These are phyloP conservation scores for Corythornis vintsioides DNA, from an alignment of 2,113 vertebrate genomes.

Conservation along the genomic window DNA sequence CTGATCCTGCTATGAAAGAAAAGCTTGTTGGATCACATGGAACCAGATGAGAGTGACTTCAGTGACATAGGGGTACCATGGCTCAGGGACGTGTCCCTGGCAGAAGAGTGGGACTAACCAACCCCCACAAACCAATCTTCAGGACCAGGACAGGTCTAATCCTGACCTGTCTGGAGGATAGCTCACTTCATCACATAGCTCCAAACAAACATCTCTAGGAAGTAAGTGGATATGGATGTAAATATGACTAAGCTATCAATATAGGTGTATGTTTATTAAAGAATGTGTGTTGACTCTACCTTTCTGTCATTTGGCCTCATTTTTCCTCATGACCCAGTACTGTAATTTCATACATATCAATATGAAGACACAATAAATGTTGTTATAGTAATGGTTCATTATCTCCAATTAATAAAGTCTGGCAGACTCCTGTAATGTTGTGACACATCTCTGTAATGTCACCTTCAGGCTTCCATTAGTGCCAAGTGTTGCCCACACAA, in stretches of 20 bases:
- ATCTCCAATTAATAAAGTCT: background rate
- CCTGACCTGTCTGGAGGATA: background rate
- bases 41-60: background rate
- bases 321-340: background rate
- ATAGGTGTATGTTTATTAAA: background rate
- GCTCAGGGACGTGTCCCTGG: background rate
- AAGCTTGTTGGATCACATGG: background rate
- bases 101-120: background rate
- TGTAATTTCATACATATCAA: background rate
- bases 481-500: background rate
- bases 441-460: background rate
- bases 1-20: background rate
- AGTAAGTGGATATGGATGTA: no score
- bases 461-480: background rate
- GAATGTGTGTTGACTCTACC: background rate
- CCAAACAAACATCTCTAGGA: background rate
- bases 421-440: background rate
- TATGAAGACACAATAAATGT: background rate
- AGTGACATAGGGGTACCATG: no score
- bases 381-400: background rate
- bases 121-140: background rate
- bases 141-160: background rate
- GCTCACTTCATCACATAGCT: background rate
- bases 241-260: background rate
- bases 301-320: background rate